Percentiles rank a stretch among this genome's conserved stretches.
Conservation (phyloP, 2,797 vertebrate genomes). For the Toxotes lorentzi region DNA sequence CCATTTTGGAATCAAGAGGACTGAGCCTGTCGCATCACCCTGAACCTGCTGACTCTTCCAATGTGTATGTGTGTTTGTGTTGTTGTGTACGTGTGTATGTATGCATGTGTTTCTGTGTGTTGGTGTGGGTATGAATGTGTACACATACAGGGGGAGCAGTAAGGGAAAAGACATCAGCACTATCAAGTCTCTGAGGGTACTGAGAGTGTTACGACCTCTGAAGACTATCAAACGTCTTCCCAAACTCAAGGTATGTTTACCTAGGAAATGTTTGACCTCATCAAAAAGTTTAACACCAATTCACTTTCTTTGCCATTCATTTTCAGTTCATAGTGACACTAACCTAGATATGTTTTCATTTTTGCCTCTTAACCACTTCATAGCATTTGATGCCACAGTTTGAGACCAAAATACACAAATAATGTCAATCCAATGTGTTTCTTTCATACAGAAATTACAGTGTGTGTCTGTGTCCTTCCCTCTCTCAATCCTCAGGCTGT, state of each 20-base stretch:
- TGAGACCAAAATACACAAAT: conserved; percentile 6
- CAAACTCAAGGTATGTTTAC: conserved; percentile 91
- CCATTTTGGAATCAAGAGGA: conserved; percentile 66
- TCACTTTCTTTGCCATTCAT: background rate
- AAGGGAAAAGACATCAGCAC: conserved; percentile 97
- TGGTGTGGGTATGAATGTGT: conserved; percentile 2
- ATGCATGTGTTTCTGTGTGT: background rate
- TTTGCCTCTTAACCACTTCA: background rate
- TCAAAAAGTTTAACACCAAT: too few species aligned
- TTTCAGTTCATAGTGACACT: background rate
- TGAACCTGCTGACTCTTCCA: conserved; percentile 55
- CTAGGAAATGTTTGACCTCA: background rate
- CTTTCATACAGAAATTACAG: conserved; percentile 5
- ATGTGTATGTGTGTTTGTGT: conserved; percentile 39
- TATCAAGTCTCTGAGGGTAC: conserved; percentile 96
- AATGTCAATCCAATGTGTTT: background rate
- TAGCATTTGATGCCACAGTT: background rate
- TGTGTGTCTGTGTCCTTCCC: conserved; percentile 55
- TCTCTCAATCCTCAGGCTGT: conserved; percentile 85
- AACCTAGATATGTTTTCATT: background rate
- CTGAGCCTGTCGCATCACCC: conserved; percentile 7
- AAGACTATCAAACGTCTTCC: conserved; percentile 98
- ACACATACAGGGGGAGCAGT: conserved; percentile 89
- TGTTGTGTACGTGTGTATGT: conserved; percentile 26
- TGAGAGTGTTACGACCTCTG: conserved; percentile 93